Evolutionary conservation across 2,888 invertebrate species (phyloP), one percentile per base, ranked within the genome.

Genomic region (Microchrysa polita): DNA sequence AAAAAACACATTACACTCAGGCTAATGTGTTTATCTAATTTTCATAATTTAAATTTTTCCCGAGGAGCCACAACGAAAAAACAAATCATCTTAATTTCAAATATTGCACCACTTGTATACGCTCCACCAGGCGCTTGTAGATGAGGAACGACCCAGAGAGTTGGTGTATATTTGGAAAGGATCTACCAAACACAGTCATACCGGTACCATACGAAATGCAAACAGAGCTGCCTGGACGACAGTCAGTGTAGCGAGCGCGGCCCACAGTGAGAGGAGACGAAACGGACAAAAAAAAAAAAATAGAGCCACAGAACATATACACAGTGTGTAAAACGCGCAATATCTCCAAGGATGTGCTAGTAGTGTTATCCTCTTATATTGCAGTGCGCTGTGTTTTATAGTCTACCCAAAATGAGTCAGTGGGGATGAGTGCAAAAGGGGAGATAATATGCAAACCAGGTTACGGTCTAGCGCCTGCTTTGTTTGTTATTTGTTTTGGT

Each of bases 21-120:
- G 69, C 55, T 69, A 69, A 69, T 69, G 69, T 55, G 55, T 69
- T 69, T 69, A 55, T 69, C 52, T 69, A 55, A 69, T 69, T 69
- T 69, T 69, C 69, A 69, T 57, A 57, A 34, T 69, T 69, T 57
- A 57, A 69, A 69, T 55, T 69, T 59, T 55, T 34, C 69, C 14
- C 7, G 27, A 34, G 27, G 27, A 34, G 27, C 4, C n/a, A n/a
- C n/a, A n/a, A n/a, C n/a, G 1, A 57, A 12, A 27, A 67, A 52
- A 67, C 67, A 67, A 69, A 69, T 69, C 69, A 57, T 69, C 57
- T 55, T 69, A 69, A 69, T 42, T 69, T 69, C 69, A 55, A 40
- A 55, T 55, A 65, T 55, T 55, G 57, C 57, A 57, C 69, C 69
- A 57, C 55, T 69, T 69, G n/a, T n/a, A 69, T 22, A 55, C 69